A percentile compares a stretch with the other conserved stretches of the same genome.
phyloP scores from a whole-genome alignment of 92 coral and sea anemone genomes.

The Epizoanthus scotinus region DNA sequence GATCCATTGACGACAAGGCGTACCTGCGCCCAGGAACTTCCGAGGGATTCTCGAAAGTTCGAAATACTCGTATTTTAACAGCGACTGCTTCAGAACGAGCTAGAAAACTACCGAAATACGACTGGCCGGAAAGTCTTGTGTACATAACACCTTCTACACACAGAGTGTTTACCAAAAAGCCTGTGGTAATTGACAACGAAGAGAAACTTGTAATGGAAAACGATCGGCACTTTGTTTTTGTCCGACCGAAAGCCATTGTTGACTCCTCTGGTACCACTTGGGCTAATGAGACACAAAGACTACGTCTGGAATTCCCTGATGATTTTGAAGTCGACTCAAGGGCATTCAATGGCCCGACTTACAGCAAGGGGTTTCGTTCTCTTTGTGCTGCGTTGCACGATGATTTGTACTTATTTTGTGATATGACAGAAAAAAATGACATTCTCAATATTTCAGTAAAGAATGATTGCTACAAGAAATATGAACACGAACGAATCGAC shows the following conservation, averaged over 20 bases:
- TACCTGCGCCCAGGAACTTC: slow-evolving; percentile 28
- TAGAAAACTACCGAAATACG: slow-evolving; percentile 12
- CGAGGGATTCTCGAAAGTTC: background rate
- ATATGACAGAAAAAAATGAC: slow-evolving; percentile 34
- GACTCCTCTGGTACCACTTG: slow-evolving; percentile 50
- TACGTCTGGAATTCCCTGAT: slow-evolving; percentile 25
- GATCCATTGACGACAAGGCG: too few relatives aligned
- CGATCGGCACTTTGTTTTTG: slow-evolving; percentile 36
- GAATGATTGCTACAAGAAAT: background rate
- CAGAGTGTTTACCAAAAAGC: slow-evolving; percentile 28
- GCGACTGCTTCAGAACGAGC: background rate
- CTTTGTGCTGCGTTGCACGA: slow-evolving; percentile 35
- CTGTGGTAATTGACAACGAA: slow-evolving; percentile 31
- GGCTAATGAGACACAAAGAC: slow-evolving; percentile 49
- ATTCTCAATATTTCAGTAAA: slow-evolving; percentile 7
- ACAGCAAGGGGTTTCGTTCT: slow-evolving; percentile 41
- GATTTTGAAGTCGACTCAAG: slow-evolving; percentile 28
- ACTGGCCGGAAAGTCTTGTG: background rate
- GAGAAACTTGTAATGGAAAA: slow-evolving; percentile 37
- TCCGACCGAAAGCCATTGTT: slow-evolving; percentile 42
- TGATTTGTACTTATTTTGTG: slow-evolving; percentile 18
- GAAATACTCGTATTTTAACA: slow-evolving; percentile 4
- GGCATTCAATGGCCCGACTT: slow-evolving; percentile 48
- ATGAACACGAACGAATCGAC: background rate
- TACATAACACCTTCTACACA: background rate